phyloP scores from a whole-genome alignment of 2,888 invertebrate species.

The Lithodes maja region DNA sequence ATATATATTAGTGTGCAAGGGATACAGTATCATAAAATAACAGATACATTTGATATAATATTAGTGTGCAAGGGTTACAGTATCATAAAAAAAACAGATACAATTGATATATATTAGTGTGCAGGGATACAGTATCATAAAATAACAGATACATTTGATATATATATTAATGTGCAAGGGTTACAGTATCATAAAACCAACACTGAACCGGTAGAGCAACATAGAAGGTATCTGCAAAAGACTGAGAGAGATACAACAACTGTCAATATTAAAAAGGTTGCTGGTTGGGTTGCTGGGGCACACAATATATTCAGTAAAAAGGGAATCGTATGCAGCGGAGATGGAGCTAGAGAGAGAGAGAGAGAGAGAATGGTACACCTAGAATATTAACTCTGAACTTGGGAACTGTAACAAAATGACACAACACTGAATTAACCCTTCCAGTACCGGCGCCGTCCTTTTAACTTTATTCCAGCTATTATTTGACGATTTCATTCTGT shows the following conservation, averaged over 20 bases:
- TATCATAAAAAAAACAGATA: not conserved
- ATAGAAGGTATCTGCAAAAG: slow-evolving; percentile 1
- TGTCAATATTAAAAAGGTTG: not conserved
- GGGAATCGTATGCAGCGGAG: not conserved
- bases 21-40: not conserved
- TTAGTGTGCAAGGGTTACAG: no score
- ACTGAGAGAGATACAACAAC: slow-evolving; percentile 7
- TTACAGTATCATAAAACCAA: slow-evolving; percentile 12
- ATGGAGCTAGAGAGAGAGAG: not conserved
- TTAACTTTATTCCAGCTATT: no score
- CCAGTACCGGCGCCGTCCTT: no score
- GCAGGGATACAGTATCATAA: not conserved
- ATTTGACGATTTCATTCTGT: no score
- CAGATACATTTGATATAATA: no score
- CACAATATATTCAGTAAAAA: not conserved
- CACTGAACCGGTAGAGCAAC: not conserved
- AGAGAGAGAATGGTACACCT: not conserved
- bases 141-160: no score
- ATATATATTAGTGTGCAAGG: not conserved
- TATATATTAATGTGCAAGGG: not conserved
- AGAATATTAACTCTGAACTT: not conserved
- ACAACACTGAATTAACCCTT: no score
- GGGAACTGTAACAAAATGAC: not conserved
- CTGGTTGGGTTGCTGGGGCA: not conserved
- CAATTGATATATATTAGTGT: not conserved